Evolutionary conservation across 2,888 invertebrate genomes (phyloP).

Genomic region (Lasioglossum marginatum): DNA sequence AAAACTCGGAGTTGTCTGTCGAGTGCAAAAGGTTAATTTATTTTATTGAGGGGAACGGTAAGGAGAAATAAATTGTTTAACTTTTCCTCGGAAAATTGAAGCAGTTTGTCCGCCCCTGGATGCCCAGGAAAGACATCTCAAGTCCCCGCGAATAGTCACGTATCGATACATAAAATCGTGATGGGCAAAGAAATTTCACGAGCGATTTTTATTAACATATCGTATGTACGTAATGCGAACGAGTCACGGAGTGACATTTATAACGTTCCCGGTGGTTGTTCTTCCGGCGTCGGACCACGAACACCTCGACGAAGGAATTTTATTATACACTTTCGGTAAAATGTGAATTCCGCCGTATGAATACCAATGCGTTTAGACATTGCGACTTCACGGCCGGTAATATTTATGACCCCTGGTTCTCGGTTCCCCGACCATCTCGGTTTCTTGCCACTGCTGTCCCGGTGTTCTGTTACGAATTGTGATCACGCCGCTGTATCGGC

Average conservation of each 20-base stretch:
- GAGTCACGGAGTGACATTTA: conserved; percentile 27
- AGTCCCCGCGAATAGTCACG: not conserved
- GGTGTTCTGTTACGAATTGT: not conserved
- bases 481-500: conserved; percentile 27
- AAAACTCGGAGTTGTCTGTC: too few species aligned
- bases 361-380: conserved; percentile 54
- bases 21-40: too few species aligned
- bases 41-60: too few species aligned
- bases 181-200: not conserved
- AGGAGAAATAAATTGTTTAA: too few species aligned
- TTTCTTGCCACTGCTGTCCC: conserved; percentile 12
- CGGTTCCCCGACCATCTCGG: conserved; percentile 3
- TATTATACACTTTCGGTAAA: conserved; percentile 57
- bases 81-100: too few species aligned
- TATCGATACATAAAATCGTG: not conserved
- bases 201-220: not conserved
- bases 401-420: conserved; percentile 35
- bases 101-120: too few species aligned
- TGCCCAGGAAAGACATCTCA: not conserved
- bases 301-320: conserved; percentile 43
- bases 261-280: conserved; percentile 19
- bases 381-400: conserved; percentile 36
- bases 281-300: conserved; percentile 22
- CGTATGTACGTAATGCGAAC: not conserved
- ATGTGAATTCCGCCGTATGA: conserved; percentile 39